Base-by-base conservation (phyloP, 2,797 vertebrate species). In the Morelia viridis region DNA sequence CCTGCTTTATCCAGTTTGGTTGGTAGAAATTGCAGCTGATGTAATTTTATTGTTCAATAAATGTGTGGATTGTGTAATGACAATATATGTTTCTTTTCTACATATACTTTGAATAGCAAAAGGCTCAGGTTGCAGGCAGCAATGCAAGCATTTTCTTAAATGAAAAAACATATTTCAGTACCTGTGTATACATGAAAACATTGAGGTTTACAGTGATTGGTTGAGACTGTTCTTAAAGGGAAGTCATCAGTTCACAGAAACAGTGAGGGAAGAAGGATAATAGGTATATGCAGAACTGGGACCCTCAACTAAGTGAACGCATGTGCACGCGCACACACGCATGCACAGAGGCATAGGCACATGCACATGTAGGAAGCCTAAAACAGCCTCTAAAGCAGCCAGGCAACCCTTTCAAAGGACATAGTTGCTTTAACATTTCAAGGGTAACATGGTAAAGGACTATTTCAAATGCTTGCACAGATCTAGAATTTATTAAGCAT, bases 1-100 rank as follows among this genome's bases (percentile, higher is more conserved):
- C 92, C 93, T 93, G 85, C 93, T 95, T 92, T 95, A 96, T 93
- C 92, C 95, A 94, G 19, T 92, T 89, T 95, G 24, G 71, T 94
- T 91, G 56, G 10, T 92, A 92, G 90, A 93, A 92, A 93, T 95
- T 95, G 85, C 92, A 95, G 91, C 90, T 95, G 65, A 64, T 88
- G 56, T 28, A 35, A 91, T 96, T 94, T 95, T 93, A 89, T 94
- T 92, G 13, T 89, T 95, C 92, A 90, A 41, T 85, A 92, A 0
- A 53, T 85, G 0, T 93, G 86, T 92, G 88, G 87, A 88, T 94
- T 90, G 56, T 85, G 61, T 26, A 46, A 11, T 1, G 4, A 80
- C 94, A 61, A 68, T 24, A 7, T 91, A 60, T 0, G 0, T 93
- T 41, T 13, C 35, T 80, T 80, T 85, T 90, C 13, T 56, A n/a